Evolutionary conservation across 2,113 vertebrate species (phyloP).

Genomic region (Phrynosoma blainvillii): DNA sequence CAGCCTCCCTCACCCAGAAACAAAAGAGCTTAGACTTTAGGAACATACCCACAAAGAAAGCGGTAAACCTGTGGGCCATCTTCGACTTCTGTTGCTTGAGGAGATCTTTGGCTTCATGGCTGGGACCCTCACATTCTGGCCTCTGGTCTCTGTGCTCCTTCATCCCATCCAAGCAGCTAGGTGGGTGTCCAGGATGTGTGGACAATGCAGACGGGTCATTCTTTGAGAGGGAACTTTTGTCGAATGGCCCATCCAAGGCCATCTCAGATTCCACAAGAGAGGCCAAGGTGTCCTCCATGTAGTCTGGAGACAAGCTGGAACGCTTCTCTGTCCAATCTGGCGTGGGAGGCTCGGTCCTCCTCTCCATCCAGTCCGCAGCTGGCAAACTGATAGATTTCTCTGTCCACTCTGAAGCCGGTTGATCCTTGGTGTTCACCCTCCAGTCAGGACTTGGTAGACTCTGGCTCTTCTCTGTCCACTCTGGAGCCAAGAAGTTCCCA

Average conservation of each 20-base stretch:
- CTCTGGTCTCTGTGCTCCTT: neutral
- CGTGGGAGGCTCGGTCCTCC: too few relatives aligned
- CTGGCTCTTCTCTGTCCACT: too few relatives aligned
- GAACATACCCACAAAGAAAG: conserved; percentile 73
- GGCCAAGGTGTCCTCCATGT: neutral
- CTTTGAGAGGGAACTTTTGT: conserved; percentile 36
- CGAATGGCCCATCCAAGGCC: conserved; percentile 42
- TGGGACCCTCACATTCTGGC: conserved; percentile 11
- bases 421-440: neutral
- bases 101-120: conserved; percentile 22
- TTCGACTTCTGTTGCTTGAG: neutral
- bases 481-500: conserved; percentile 24
- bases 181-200: too few relatives aligned
- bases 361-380: neutral
- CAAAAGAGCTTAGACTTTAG: neutral
- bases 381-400: conserved; percentile 21
- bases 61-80: conserved; percentile 60
- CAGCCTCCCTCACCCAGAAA: too few relatives aligned
- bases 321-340: neutral
- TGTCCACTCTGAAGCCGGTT: neutral
- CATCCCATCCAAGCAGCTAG: too few relatives aligned
- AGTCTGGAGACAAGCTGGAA: too few relatives aligned
- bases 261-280: conserved; percentile 30
- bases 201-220: neutral
- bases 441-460: neutral